These are phyloP conservation scores for Hiodon alosoides DNA, from an alignment of 2,113 vertebrate species.

Conservation along the genomic window DNA sequence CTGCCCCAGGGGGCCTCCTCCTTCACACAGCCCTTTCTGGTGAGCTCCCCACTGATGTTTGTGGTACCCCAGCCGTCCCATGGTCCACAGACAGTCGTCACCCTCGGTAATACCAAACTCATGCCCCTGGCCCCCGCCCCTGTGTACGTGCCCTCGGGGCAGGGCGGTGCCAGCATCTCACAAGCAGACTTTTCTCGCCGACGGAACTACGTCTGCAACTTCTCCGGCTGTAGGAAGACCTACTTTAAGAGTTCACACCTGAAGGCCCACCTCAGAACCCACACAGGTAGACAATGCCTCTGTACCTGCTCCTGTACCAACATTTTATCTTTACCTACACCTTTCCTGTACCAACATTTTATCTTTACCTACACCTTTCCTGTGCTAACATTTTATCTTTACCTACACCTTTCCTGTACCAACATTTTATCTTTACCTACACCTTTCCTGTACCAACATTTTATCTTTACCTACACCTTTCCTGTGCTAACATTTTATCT, in stretches of 20 bases:
- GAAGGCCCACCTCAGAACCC: constrained; percentile 94
- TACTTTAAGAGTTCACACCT: constrained; percentile 99
- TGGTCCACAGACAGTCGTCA: constrained; percentile 62
- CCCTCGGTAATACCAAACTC: constrained; percentile 81
- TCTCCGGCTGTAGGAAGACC: constrained; percentile 90
- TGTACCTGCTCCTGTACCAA: neutral
- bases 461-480: no score
- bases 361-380: no score
- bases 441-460: no score
- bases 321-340: no score
- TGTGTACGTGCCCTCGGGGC: constrained; percentile 73
- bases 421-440: no score
- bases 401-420: no score
- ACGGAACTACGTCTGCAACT: constrained; percentile 86
- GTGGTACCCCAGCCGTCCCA: constrained; percentile 70
- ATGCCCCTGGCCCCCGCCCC: constrained; percentile 90
- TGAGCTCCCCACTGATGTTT: constrained; percentile 81
- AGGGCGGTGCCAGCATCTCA: constrained; percentile 47
- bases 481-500: no score
- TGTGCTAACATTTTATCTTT: no score
- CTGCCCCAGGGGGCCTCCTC: constrained; percentile 41
- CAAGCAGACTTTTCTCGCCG: constrained; percentile 86
- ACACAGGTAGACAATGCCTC: constrained; percentile 74
- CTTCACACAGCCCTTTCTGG: constrained; percentile 65
- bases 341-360: no score